Percentiles rank a stretch among this genome's conserved stretches.
phyloP scores from a whole-genome alignment of 2,888 invertebrate genomes.

The Ditula angustiorana region DNA sequence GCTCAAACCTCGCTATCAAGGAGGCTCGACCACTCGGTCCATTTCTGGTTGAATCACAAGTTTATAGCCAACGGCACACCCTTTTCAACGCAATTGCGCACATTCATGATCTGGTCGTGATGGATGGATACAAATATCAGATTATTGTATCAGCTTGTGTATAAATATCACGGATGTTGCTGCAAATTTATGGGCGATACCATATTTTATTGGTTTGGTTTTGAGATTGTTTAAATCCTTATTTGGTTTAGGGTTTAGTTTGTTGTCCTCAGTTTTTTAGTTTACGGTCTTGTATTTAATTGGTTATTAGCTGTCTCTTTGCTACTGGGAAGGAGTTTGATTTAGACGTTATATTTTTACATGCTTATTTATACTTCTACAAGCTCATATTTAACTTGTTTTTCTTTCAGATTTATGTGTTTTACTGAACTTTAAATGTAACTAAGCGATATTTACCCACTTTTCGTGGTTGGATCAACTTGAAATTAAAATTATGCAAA shows the following conservation, averaged over 20 bases:
- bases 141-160: neutral
- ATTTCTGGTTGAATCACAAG: slow-evolving; percentile 19
- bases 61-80: slow-evolving; percentile 31
- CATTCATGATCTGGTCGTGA: slow-evolving; percentile 1
- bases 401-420: no score
- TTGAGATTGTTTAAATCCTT: neutral
- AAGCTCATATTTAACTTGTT: no score
- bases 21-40: slow-evolving; percentile 12
- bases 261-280: neutral
- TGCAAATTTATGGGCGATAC: neutral
- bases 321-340: no score
- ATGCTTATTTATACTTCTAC: no score
- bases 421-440: no score
- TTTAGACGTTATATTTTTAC: no score
- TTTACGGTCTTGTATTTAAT: neutral
- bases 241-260: neutral
- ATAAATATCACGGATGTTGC: neutral
- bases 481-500: no score
- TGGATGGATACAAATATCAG: slow-evolving; percentile 1
- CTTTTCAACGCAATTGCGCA: slow-evolving; percentile 3
- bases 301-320: neutral
- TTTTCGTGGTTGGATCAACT: no score
- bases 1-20: neutral
- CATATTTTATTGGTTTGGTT: neutral
- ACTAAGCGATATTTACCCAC: no score